A percentile compares a stretch with the other conserved stretches of the same genome.
Conservation (phyloP, 2,888 invertebrate genomes). For the Pantelozetes paolii region DNA sequence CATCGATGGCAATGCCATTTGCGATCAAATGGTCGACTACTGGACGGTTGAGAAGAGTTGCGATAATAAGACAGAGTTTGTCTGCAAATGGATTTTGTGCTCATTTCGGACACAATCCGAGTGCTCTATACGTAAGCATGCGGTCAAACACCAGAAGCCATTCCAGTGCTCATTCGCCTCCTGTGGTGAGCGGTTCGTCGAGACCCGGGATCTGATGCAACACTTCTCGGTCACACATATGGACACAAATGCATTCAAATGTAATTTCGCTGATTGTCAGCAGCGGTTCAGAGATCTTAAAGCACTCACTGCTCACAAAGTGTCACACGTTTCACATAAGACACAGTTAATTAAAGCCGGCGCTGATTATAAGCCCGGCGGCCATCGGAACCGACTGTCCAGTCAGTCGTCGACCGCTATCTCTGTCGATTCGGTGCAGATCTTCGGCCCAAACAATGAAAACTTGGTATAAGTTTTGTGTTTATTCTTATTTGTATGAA, state of each 20-base stretch:
- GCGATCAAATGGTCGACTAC: not conserved
- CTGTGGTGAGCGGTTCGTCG: not conserved
- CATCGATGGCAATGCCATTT: not conserved
- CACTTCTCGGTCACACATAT: conserved; percentile 19
- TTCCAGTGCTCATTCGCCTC: conserved; percentile 14
- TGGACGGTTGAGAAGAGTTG: conserved; percentile 6
- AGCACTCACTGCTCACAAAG: conserved; percentile 1
- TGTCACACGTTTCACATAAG: conserved; percentile 7
- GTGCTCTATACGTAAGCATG: conserved; percentile 26
- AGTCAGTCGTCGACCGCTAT: not conserved
- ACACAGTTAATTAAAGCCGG: conserved; percentile 11
- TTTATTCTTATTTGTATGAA: not conserved
- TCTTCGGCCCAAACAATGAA: not conserved
- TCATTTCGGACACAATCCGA: conserved; percentile 21
- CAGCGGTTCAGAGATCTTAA: conserved; percentile 17
- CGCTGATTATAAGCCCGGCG: not conserved
- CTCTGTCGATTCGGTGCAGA: not conserved
- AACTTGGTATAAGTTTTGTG: not conserved
- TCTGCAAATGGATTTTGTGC: conserved; percentile 30
- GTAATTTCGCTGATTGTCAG: conserved; percentile 19
- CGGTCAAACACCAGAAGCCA: conserved; percentile 36
- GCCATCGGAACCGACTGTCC: not conserved
- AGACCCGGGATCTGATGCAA: not conserved
- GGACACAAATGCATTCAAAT: conserved; percentile 34
- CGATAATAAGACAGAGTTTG: not conserved